Percentiles rank a stretch among this genome's conserved stretches.
These are phyloP conservation scores for Percopsis transmontana DNA, from an alignment of 2,113 vertebrate species.

Conservation along the genomic window DNA sequence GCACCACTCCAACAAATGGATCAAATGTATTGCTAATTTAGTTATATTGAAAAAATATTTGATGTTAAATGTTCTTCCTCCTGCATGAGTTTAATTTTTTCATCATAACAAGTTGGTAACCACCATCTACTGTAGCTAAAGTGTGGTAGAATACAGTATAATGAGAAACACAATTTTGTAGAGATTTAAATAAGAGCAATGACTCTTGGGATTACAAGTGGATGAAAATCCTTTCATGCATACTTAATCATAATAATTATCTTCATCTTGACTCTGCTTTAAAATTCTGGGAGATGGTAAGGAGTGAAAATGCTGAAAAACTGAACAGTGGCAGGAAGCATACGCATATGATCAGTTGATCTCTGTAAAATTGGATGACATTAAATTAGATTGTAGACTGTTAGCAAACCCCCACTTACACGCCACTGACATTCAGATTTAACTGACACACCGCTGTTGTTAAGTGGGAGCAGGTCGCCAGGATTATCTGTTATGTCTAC, in stretches of 20 bases:
- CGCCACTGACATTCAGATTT: constrained; percentile 2
- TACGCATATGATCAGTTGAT: constrained; percentile 29
- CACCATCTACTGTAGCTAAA: constrained; percentile 7
- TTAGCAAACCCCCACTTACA: constrained; percentile 15
- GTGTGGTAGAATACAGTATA: constrained; percentile 44
- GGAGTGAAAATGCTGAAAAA: constrained; percentile 8
- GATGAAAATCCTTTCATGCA: constrained; percentile 1
- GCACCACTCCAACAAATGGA: too few species aligned
- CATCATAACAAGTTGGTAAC: neutral
- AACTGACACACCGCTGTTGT: constrained; percentile 5
- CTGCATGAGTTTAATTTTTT: too few species aligned
- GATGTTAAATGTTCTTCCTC: neutral
- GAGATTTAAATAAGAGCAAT: constrained; percentile 36
- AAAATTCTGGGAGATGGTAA: neutral
- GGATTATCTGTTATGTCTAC: too few species aligned
- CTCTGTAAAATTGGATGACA: too few species aligned
- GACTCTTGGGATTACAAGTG: constrained; percentile 24
- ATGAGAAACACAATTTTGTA: constrained; percentile 26
- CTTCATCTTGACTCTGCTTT: constrained; percentile 1
- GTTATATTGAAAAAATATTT: constrained; percentile 43
- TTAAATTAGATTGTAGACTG: constrained; percentile 24
- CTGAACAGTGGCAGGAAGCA: neutral
- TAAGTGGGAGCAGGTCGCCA: constrained; percentile 3
- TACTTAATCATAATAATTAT: constrained; percentile 18
- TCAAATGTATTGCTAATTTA: too few species aligned